Evolutionary conservation across 2,888 invertebrate genomes (phyloP), one percentile per base, ranked within the genome.

Genomic region (Pecten maximus): DNA sequence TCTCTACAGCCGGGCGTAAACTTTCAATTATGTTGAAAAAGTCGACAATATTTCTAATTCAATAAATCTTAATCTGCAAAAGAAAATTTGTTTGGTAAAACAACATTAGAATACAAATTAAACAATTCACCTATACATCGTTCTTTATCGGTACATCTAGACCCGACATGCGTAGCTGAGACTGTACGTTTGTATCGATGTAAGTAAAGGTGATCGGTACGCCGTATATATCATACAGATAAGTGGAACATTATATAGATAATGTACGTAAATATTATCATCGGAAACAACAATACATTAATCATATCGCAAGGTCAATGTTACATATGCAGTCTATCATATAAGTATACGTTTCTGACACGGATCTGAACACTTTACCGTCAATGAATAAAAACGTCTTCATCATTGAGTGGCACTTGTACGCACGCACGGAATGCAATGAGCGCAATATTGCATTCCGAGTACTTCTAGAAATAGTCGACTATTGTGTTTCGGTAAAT

Each of bases 241-340:
- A 54, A 54, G 54, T 54, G 54, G 19, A 19, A 54, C n/a, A 23
- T 54, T 23, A n/a, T 54, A 54, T 8, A 54, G 54, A 54, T 54
- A 54, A 54, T 54, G n/a, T 54, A 54, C 54, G 23, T 54, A 23
- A 54, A 54, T 54, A 54, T 74, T 74, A 23, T 74, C 74, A 35
- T 74, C 74, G 23, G 28, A 74, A 74, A 74, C 74, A 74, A 74
- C 28, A 74, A 74, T 74, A 35, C 74, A 35, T 74, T 28, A 35
- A 74, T 35, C 35, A 74, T 74, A 35, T 35, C 35, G 35, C 35
- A 35, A 10, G 35, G 74, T 10, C 28, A 28, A 54, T 54, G 28
- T 74, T 74, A 74, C 35, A 74, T 74, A 19, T 74, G 74, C 35
- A 74, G 35, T 35, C 28, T 74, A 74, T 74, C 74, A 74, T 74